Evolutionary conservation across 2,888 invertebrate species (phyloP), one percentile per base, ranked within the genome.

Genomic region (Drosophila nigritarsus): DNA sequence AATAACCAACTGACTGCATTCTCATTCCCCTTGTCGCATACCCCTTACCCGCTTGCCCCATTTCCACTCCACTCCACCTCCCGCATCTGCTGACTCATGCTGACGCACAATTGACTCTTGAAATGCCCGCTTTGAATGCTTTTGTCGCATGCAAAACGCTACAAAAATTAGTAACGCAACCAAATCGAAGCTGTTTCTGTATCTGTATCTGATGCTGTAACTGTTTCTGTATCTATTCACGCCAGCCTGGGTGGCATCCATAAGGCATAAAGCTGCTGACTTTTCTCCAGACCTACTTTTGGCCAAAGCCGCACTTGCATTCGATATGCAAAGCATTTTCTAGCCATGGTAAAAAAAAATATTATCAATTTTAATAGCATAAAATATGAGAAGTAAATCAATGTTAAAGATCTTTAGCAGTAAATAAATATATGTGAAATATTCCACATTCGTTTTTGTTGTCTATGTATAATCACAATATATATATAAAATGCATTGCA

Each of bases 91-190:
- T 84, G 87, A 89, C 76, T 89, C 86, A 87, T 83, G 85, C 75
- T 85, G 87, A 83, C 83, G 80, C 83, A 87, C 87, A 87, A 85
- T 87, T 83, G 87, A 83, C 78, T 78, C 73, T 65, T 64, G 42
- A 71, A 67, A 66, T 40, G 64, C 36, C 63, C 66, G 66, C 63
- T 73, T 78, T 78, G 60, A 75, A 72, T 73, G 80, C 72, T 63
- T 70, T 73, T 87, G 89, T 85, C 82, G 85, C 86, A 88, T 82
- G 86, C 85, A 87, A 89, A 89, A 83, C 71, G 80, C 65, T 74
- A 77, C 72, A 51, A 53, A 73, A 89, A 82, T 87, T 87, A 73
- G 90, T 76, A 82, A 87, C 86, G 87, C 80, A 71, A 69, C 59
- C 65, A 68, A 66, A 76, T 73, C 65, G 53, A 71, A 66, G 71